A percentile compares a stretch with the other conserved stretches of the same genome.
phyloP scores from a whole-genome alignment of 1,140 invertebrate species.

The Cotesia chilonis region DNA sequence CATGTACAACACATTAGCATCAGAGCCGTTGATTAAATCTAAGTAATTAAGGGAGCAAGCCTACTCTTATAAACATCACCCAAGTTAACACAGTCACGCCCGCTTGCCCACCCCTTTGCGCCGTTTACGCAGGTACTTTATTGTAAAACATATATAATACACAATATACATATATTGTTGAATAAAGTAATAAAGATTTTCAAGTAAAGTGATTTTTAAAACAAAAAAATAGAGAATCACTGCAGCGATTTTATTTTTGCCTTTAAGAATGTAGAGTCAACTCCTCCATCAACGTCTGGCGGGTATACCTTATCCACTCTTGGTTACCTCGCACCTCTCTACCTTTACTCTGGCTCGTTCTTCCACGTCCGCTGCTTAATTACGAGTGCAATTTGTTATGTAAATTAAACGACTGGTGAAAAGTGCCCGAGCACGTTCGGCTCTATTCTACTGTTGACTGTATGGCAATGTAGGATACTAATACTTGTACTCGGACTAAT shows the following conservation, averaged over 20 bases:
- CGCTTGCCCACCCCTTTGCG: slow-evolving; percentile 64
- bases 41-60: slow-evolving; percentile 65
- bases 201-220: too few relatives aligned
- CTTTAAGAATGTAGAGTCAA: too few relatives aligned
- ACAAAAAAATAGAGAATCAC: too few relatives aligned
- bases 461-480: too few relatives aligned
- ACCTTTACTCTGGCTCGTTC: not conserved
- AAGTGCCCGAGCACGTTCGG: slow-evolving; percentile 35
- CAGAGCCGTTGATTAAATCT: slow-evolving; percentile 49
- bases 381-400: slow-evolving; percentile 45
- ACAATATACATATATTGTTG: not conserved
- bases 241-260: too few relatives aligned
- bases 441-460: not conserved
- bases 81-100: slow-evolving; percentile 64
- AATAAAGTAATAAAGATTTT: too few relatives aligned
- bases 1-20: slow-evolving; percentile 11
- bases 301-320: too few relatives aligned
- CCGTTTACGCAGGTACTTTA: slow-evolving; percentile 56
- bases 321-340: not conserved
- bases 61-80: slow-evolving; percentile 62
- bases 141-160: not conserved
- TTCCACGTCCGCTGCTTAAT: slow-evolving; percentile 37
- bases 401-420: slow-evolving; percentile 45
- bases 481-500: too few relatives aligned
- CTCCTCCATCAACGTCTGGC: too few relatives aligned